Evolutionary conservation across 2,888 invertebrate genomes (phyloP), one percentile per base, ranked within the genome.

Genomic region (Conus canariensis): DNA sequence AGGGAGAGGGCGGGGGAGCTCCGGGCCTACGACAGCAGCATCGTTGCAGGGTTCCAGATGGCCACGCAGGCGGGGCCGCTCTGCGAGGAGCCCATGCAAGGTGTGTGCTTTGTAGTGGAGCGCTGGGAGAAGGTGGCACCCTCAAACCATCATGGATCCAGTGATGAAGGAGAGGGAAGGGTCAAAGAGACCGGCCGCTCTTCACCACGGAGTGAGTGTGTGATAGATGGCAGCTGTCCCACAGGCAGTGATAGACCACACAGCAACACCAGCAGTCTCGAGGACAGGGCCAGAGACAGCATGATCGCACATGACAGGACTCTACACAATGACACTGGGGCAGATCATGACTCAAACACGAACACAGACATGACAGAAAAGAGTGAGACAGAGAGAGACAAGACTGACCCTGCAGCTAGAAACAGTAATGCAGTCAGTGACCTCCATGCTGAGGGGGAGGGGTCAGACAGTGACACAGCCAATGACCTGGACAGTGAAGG

Each of bases 41-140:
- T 96, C 90, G 91, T 96, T 9, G 94, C 94, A 92, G 96, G 96
- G 9, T 96, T 96, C 92, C 96, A 96, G 92, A 96, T 98, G 96
- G 98, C 98, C 10, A 97, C 98, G 59, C 96, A 98, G 89, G 97
- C 98, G 82, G 99, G 99, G 0, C 99, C 99, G 0, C 96, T 99
- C 85, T 99, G 99, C 96, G 99, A 99, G 94, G 99, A 99, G 95
- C 99, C 99, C 3, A 98, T 99, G 98, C 98, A 98, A 97, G 99
- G 99, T 1, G 98, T 99, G 0, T 95, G 95, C 91, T 99, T 99
- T 96, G 97, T 98, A 89, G 97, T 99, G 2, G 98, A 98, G 94
- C 98, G 98, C 93, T 99, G 99, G 98, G 97, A 97, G 85, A 90
- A 92, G 90, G 59, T 59, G 45, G 45, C 4, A 3, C 45, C 45